These are phyloP conservation scores for Nansenia antarctica DNA, from an alignment of 2,113 vertebrate genomes.

Conservation along the genomic window DNA sequence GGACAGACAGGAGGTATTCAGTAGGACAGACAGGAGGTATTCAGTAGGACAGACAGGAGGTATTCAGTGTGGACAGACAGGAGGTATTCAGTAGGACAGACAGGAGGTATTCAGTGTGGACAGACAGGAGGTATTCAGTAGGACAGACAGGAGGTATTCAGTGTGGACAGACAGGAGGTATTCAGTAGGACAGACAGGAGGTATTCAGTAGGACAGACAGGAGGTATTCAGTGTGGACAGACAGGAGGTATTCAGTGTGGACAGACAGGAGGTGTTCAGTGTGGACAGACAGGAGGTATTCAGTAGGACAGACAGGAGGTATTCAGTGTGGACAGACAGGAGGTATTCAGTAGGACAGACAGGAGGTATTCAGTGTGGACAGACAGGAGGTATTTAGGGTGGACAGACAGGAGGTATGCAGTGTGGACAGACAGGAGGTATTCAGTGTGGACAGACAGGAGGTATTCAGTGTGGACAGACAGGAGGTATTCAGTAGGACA, in stretches of 20 bases:
- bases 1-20: constrained; percentile 35
- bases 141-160: constrained; percentile 35
- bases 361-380: too few species aligned
- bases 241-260: constrained; percentile 29
- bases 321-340: too few species aligned
- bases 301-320: constrained; percentile 10
- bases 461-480: too few species aligned
- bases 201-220: constrained; percentile 27
- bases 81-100: too few species aligned
- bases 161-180: constrained; percentile 9
- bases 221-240: too few species aligned
- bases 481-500: constrained; percentile 32
- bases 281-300: constrained; percentile 39
- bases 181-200: too few species aligned
- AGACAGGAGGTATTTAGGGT: constrained; percentile 28
- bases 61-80: constrained; percentile 26
- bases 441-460: constrained; percentile 19
- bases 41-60: too few species aligned
- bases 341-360: constrained; percentile 30
- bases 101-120: constrained; percentile 31
- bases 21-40: constrained; percentile 11
- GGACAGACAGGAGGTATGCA: constrained; percentile 15
- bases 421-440: constrained; percentile 31
- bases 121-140: constrained; percentile 4
- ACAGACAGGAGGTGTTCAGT: constrained; percentile 10